Evolutionary conservation across 2,888 invertebrate species (phyloP).

Genomic region (Pandemis corylana): DNA sequence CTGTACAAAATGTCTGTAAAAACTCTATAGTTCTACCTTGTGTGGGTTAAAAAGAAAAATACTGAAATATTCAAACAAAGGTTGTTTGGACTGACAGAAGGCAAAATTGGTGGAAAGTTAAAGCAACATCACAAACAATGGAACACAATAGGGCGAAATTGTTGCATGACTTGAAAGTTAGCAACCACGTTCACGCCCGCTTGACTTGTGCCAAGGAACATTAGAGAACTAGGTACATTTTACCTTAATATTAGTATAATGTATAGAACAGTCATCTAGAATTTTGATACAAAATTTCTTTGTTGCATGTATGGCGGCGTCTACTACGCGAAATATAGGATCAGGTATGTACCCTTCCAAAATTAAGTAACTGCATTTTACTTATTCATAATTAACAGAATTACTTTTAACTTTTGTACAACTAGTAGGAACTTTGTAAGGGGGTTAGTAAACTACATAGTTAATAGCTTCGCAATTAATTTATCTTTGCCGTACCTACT

Average conservation of each 20-base stretch:
- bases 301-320: slow-evolving; percentile 68
- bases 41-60: slow-evolving; percentile 51
- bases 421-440: slow-evolving; percentile 42
- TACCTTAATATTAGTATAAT: not conserved
- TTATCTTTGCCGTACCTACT: slow-evolving; percentile 34
- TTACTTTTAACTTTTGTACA: slow-evolving; percentile 23
- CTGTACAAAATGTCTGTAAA: not conserved
- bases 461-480: slow-evolving; percentile 53
- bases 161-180: slow-evolving; percentile 68
- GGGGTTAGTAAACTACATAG: slow-evolving; percentile 55
- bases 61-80: slow-evolving; percentile 57
- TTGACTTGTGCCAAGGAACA: slow-evolving; percentile 28
- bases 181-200: slow-evolving; percentile 46
- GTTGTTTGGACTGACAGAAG: slow-evolving; percentile 51
- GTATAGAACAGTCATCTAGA: not conserved
- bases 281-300: slow-evolving; percentile 44
- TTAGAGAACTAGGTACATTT: slow-evolving; percentile 14
- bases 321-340: slow-evolving; percentile 57
- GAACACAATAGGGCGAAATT: slow-evolving; percentile 66
- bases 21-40: slow-evolving; percentile 42
- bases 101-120: slow-evolving; percentile 70
- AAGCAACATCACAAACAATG: slow-evolving; percentile 59
- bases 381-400: slow-evolving; percentile 1
- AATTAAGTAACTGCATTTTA: slow-evolving; percentile 19
- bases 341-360: slow-evolving; percentile 70